phyloP scores from a whole-genome alignment of 30 jellyfish, hydroid and myxozoan genomes.

The Rhopilema esculentum region DNA sequence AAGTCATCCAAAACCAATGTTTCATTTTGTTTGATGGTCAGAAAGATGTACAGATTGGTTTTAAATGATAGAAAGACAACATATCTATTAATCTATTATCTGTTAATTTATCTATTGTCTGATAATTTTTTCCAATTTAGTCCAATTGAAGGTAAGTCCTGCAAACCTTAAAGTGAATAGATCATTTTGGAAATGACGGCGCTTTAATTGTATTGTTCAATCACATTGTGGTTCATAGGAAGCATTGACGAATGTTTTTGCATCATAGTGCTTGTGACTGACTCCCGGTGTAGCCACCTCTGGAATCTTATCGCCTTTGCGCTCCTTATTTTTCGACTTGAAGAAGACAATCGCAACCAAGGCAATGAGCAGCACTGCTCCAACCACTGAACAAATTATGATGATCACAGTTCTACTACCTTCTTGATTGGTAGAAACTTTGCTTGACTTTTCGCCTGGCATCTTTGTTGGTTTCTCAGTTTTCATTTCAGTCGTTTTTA shows the following conservation, averaged over 20 bases:
- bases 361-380: slow-evolving; percentile 1
- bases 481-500: not conserved
- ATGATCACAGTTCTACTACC: not conserved
- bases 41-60: too few species aligned
- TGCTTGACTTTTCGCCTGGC: slow-evolving; percentile 1
- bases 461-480: slow-evolving; percentile 5
- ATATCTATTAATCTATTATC: too few species aligned
- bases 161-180: not conserved
- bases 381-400: slow-evolving; percentile 16
- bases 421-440: not conserved
- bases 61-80: too few species aligned
- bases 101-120: too few species aligned
- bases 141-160: not conserved
- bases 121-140: not conserved
- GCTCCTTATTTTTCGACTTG: not conserved
- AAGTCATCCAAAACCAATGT: too few species aligned
- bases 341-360: not conserved
- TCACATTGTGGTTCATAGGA: slow-evolving; percentile 4
- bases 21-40: too few species aligned
- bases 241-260: slow-evolving; percentile 34
- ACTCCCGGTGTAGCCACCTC: slow-evolving; percentile 28
- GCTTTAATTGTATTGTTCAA: too few species aligned
- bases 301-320: not conserved
- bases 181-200: too few species aligned
- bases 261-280: slow-evolving; percentile 11